Percentiles rank a stretch among this genome's conserved stretches.
These are phyloP conservation scores for Drosophila ochracea DNA, from an alignment of 2,888 invertebrate species.

Conservation along the genomic window DNA sequence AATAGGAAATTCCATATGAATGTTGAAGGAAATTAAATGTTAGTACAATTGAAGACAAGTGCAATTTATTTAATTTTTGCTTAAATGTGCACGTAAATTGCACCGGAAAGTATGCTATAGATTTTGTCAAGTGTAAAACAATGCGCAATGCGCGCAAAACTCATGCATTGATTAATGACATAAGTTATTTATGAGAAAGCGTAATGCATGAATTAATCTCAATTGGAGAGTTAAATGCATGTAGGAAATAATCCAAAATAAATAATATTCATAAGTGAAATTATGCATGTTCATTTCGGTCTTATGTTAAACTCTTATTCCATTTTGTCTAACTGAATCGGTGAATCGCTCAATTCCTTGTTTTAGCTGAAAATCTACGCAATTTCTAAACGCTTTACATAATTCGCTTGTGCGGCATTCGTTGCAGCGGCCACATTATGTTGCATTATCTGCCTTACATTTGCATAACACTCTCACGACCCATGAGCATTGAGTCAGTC, in stretches of 20 bases:
- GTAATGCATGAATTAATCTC: neutral
- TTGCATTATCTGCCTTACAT: constrained; percentile 65
- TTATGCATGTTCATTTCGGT: constrained; percentile 7
- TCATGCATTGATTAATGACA: constrained; percentile 1
- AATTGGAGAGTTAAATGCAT: no score
- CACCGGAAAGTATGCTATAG: constrained; percentile 31
- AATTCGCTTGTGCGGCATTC: constrained; percentile 16
- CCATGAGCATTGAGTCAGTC: constrained; percentile 51
- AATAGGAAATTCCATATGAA: constrained; percentile 1
- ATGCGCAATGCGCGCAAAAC: neutral
- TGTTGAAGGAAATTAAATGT: constrained; percentile 6
- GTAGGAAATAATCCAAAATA: neutral
- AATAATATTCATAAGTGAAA: neutral
- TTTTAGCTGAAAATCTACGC: constrained; percentile 6
- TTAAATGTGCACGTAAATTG: neutral
- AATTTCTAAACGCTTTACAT: constrained; percentile 13
- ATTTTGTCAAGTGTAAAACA: constrained; percentile 6
- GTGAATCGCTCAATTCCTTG: neutral
- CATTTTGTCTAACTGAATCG: neutral
- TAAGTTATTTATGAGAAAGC: neutral
- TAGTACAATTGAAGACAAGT: constrained; percentile 13
- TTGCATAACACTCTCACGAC: constrained; percentile 72
- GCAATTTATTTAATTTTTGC: constrained; percentile 25
- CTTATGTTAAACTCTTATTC: constrained; percentile 3
- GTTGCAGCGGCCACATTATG: constrained; percentile 52